These are phyloP conservation scores for Hydra vulgaris DNA, from an alignment of 30 jellyfish, hydroid and myxozoan genomes.

Conservation along the genomic window DNA sequence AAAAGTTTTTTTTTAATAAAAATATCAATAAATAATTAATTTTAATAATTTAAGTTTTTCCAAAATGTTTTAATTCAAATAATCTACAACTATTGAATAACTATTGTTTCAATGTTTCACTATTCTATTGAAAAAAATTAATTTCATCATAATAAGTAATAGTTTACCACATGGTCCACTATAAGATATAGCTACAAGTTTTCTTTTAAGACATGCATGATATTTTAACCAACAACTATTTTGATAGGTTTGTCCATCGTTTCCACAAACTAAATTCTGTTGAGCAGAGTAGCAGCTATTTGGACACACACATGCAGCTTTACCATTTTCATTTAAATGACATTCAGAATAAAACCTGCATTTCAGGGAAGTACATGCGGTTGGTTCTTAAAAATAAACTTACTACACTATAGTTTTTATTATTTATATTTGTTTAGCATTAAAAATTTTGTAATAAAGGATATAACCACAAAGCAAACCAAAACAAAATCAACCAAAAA, in stretches of 20 bases:
- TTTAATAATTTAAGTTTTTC: too few relatives aligned
- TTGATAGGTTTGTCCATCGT: constrained; percentile 82
- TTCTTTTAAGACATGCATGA: constrained; percentile 57
- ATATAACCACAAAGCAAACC: not conserved
- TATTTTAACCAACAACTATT: constrained; percentile 50
- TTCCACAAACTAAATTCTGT: constrained; percentile 52
- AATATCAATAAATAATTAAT: too few relatives aligned
- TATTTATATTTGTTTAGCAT: too few relatives aligned
- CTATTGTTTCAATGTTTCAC: too few relatives aligned
- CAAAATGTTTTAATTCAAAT: too few relatives aligned
- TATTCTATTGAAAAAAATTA: too few relatives aligned
- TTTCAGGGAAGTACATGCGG: constrained; percentile 63
- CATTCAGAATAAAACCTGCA: constrained; percentile 72
- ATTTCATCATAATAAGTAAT: not conserved
- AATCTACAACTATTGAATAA: too few relatives aligned
- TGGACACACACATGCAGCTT: constrained; percentile 84
- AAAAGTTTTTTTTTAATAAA: too few relatives aligned
- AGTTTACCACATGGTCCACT: constrained; percentile 88
- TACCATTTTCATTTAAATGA: constrained; percentile 39
- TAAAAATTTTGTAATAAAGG: too few relatives aligned
- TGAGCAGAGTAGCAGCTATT: constrained; percentile 32
- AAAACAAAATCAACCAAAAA: too few relatives aligned
- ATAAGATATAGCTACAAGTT: constrained; percentile 54
- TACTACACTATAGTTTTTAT: too few relatives aligned
- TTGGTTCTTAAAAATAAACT: constrained; percentile 58